Evolutionary conservation across 1,140 invertebrate species (phyloP).

Genomic region (fruit fly (Drosophila melanogaster)): DNA sequence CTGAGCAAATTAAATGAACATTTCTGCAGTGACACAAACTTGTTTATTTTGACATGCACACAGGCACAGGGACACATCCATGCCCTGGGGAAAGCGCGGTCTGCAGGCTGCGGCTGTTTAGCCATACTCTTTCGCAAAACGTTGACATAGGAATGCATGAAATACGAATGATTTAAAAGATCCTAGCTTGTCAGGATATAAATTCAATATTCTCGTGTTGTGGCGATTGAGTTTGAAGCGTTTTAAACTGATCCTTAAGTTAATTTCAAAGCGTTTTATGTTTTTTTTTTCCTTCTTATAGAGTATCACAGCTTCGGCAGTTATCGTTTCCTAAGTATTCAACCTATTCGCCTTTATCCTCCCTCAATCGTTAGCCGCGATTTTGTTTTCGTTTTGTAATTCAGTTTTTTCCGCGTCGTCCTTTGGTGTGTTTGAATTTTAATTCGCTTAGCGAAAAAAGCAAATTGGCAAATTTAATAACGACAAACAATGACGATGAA

Average conservation of each 20-base stretch:
- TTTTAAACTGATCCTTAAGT: background rate
- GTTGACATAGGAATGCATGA: background rate
- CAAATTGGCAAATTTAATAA: constrained; percentile 79
- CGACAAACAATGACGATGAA: constrained; percentile 59
- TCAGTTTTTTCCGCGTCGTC: constrained; percentile 24
- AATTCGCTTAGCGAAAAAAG: constrained; percentile 70
- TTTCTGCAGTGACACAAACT: constrained; percentile 81
- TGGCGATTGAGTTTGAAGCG: background rate
- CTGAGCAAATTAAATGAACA: constrained; percentile 79
- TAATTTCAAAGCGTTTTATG: background rate
- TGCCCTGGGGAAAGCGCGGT: constrained; percentile 5
- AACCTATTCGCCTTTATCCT: constrained; percentile 31
- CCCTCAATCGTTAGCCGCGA: constrained; percentile 74
- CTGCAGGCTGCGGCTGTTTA: constrained; percentile 11
- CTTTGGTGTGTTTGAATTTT: constrained; percentile 58
- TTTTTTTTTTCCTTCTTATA: background rate
- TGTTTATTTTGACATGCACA: constrained; percentile 83
- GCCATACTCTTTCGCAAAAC: constrained; percentile 24
- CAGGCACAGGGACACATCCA: constrained; percentile 39
- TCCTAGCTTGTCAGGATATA: background rate
- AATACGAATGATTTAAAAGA: background rate
- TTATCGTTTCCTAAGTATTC: background rate
- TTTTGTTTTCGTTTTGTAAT: constrained; percentile 62
- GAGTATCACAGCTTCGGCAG: background rate
- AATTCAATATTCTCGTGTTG: too few relatives aligned